Conservation (phyloP, 2,888 invertebrate species). For the Spodoptera littoralis region DNA sequence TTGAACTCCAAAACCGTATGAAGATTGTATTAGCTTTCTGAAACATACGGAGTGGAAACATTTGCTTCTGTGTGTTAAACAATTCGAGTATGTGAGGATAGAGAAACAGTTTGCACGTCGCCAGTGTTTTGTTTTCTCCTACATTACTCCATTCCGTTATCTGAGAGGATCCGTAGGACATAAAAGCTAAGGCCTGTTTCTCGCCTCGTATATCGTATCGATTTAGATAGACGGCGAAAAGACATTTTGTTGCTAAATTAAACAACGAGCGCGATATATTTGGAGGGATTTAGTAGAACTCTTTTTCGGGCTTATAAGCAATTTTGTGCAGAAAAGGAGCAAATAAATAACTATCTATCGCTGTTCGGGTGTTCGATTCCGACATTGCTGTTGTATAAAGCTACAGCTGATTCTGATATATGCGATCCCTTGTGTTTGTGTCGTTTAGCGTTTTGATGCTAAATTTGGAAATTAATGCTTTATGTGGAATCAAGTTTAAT, state of each 20-base stretch:
- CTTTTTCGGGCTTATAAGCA: conserved; percentile 43
- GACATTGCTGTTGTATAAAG: conserved; percentile 15
- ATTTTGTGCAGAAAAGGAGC: conserved; percentile 31
- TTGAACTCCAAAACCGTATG: conserved; percentile 38
- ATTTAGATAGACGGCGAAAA: conserved; percentile 45
- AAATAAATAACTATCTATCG: conserved; percentile 27
- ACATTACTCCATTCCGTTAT: conserved; percentile 46
- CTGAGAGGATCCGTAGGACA: conserved; percentile 38
- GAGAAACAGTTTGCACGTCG: conserved; percentile 37
- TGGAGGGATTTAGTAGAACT: conserved; percentile 35
- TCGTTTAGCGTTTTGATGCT: conserved; percentile 12
- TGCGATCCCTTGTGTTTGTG: conserved; percentile 23
- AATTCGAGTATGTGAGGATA: conserved; percentile 29
- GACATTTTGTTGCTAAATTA: conserved; percentile 47
- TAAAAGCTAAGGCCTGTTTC: conserved; percentile 49
- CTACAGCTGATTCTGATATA: conserved; percentile 31
- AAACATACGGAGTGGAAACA: conserved; percentile 35
- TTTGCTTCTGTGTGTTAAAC: conserved; percentile 39
- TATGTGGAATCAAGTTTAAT: no score
- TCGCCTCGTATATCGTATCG: conserved; percentile 47
- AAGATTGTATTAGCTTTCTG: conserved; percentile 44
- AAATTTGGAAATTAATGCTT: conserved; percentile 6
- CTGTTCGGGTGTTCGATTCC: conserved; percentile 29
- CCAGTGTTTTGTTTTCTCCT: conserved; percentile 51
- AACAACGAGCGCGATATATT: conserved; percentile 44